Base-by-base conservation (phyloP, 2,113 vertebrate species). In the Stigmatopora argus region DNA sequence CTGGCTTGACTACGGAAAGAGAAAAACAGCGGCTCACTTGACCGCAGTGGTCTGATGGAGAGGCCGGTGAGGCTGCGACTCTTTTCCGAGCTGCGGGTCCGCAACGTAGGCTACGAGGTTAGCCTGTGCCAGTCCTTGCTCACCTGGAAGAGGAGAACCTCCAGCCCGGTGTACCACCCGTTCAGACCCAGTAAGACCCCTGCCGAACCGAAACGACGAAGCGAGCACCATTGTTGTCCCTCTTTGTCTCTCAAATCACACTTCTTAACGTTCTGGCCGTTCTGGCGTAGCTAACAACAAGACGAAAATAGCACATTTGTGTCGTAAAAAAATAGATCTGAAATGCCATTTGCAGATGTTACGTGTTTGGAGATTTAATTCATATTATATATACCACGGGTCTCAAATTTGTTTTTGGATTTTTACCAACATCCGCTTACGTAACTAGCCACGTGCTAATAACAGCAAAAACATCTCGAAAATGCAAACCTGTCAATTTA, bases 181-280 rank as follows among this genome's bases (percentile, higher is more conserved):
- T 86, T 87, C 56, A 82, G 74, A 83, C 75, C 79, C 76, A 85
- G 86, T 87, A 87, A 87, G 86, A 78, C 5, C 71, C 26, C n/a
- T 12, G 31, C 8, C 12, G 10, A 5, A n/a, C 49, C n/a, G 9
- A 52, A 2, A 19, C 51, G 19, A 53, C 14, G 1, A 14, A 31
- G 26, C 18, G 13, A 5, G 14, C 59, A n/a, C 34, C 13, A n/a
- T 45, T 13, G 9, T 62, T 19, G 3, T 41, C 58, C 31, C 3
- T 18, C 17, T 61, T 38, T 61, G 58, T 61, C 26, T 14, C 31
- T 59, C 57, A 1, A 15, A 18, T 17, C 26, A 53, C 51, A 23
- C 19, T 4, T 10, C 9, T 41, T 3, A 19, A 23, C 38, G 38
- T 41, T 3, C n/a, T 10, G 10, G 19, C 19, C 38, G 38, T 41